These are phyloP conservation scores for Plotosus lineatus DNA, from an alignment of 2,113 vertebrate species.

Conservation along the genomic window DNA sequence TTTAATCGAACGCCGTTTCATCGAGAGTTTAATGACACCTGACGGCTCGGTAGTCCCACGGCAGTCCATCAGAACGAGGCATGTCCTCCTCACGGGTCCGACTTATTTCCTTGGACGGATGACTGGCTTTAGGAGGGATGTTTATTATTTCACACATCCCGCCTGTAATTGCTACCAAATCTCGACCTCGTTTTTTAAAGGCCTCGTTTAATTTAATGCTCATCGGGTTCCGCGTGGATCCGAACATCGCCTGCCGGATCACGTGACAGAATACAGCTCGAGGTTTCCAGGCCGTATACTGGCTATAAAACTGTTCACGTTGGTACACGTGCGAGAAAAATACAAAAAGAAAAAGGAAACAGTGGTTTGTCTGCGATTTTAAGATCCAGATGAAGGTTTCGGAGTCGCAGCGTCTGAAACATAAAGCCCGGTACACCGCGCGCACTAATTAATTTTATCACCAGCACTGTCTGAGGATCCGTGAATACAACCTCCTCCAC, in stretches of 20 bases:
- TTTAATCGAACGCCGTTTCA: constrained; percentile 25
- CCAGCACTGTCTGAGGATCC: not conserved
- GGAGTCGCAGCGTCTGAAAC: not conserved
- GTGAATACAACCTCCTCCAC: not conserved
- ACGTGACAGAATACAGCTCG: not conserved
- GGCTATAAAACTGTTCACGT: not conserved
- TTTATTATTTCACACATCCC: constrained; percentile 31
- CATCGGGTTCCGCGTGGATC: constrained; percentile 8
- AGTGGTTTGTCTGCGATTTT: not conserved
- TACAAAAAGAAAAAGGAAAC: not conserved
- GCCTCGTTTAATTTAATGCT: constrained; percentile 27
- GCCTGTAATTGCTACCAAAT: constrained; percentile 31
- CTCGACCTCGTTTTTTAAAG: not conserved
- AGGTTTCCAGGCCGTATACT: not conserved
- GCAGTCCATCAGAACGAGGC: constrained; percentile 21
- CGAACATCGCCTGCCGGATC: not conserved
- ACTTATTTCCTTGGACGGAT: not conserved
- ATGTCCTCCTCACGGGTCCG: not conserved
- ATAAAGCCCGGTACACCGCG: not conserved
- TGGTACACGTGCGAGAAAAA: not conserved
- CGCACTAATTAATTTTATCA: constrained; percentile 12
- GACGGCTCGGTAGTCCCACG: not conserved
- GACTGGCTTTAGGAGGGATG: constrained; percentile 12
- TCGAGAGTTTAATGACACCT: constrained; percentile 24
- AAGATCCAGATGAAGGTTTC: not conserved